phyloP scores from a whole-genome alignment of 2,113 vertebrate species.

The crab-eating macaque (Macaca fascicularis) region T2T-MFA8v1.1 NC_088378.1:73800001-73800500 shows the following conservation, averaged over 20 bases:
- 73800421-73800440: conserved; percentile 27
- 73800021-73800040: not conserved
- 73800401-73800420: not conserved
- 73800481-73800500: not conserved
- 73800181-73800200: conserved; percentile 13
- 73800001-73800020: not conserved
- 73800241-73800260: not conserved
- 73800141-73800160: not conserved
- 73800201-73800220: not conserved
- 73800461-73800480: not conserved
- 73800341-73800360: not conserved
- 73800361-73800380: not conserved
- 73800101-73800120: not conserved
- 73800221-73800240: not conserved
- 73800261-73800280: not conserved
- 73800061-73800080: not conserved
- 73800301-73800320: not conserved
- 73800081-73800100: not conserved
- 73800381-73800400: not conserved
- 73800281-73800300: not conserved
- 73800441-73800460: not conserved
- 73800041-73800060: not conserved
- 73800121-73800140: not conserved
- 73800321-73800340: not conserved
- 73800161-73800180: not conserved